Evolutionary conservation across 2,113 vertebrate genomes (phyloP).

Genomic region (Strix aluco): DNA sequence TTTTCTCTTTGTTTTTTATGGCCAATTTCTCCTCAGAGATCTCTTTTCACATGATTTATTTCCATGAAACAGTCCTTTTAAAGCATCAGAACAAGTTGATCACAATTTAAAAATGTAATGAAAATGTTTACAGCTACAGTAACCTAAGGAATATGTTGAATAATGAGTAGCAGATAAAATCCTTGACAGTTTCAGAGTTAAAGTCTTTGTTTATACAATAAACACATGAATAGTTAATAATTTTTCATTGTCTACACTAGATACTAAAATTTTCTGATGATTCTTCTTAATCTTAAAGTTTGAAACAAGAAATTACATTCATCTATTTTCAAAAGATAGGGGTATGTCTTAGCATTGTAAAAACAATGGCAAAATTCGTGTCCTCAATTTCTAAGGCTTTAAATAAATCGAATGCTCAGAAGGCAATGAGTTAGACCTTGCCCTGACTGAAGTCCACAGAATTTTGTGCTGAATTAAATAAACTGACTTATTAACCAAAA

Average conservation of each 20-base stretch:
- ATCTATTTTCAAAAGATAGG: background rate
- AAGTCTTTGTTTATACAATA: background rate
- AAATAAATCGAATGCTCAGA: background rate
- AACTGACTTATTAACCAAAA: background rate
- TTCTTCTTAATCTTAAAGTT: background rate
- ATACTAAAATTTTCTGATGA: background rate
- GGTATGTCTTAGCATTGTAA: background rate
- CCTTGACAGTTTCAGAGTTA: background rate
- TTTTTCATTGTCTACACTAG: background rate
- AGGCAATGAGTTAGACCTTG: background rate
- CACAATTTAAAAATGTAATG: background rate
- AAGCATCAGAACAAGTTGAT: background rate
- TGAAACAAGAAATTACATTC: background rate
- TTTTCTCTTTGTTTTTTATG: background rate
- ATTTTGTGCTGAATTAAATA: background rate
- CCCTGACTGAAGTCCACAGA: background rate
- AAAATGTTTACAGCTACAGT: background rate
- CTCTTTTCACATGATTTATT: background rate
- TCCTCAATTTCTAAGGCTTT: background rate
- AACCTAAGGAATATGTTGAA: background rate
- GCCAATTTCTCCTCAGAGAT: background rate
- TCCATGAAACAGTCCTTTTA: background rate
- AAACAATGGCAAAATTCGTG: background rate
- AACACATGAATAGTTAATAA: background rate
- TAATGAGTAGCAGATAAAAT: background rate